Base-by-base conservation (phyloP, 2,797 vertebrate species). In the Sebastes iracundus region DNA sequence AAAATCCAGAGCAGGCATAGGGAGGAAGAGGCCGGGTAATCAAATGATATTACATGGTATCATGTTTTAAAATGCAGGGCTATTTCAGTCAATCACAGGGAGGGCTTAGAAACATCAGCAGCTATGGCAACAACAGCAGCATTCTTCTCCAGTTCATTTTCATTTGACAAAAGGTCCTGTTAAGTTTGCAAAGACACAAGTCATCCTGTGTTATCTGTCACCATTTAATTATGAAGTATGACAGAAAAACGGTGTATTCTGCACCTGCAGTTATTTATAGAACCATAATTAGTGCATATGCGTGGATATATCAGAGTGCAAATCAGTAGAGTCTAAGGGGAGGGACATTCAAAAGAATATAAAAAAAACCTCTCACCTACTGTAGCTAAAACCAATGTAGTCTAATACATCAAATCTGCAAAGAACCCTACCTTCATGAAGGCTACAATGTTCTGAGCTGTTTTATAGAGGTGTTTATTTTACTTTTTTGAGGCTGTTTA, bases 41-140 rank as follows among this genome's bases (percentile, higher is more conserved):
- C 79, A 86, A 92, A 75, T 88, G 61, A 87, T 87, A 88, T 83
- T 79, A 80, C 64, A 69, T 22, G 71, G 73, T 91, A 90, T 91
- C 86, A 81, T 75, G 77, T 90, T 88, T 73, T 84, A 81, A 87
- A 90, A 86, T 2, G 23, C 18, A n/a, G 62, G 33, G 70, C 83
- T 82, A 73, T 81, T 94, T 89, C 75, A 85, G 78, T 89, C 81
- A 85, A 66, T 85, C 84, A 83, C 68, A 75, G 77, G 52, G 81
- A 75, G 68, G 20, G 66, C 79, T 80, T 62, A 72, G 67, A 81
- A 90, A 88, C 87, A 86, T 18, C 68, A 59, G 75, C 55, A 74
- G 53, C 63, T 16, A 67, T 84, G 80, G 81, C 79, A 88, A 90
- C 87, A 80, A 83, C 65, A 81, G 55, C 65, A 38, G 23, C 79